Conservation (phyloP, 2,113 vertebrate genomes). For the Nyctereutes procyonoides region DNA sequence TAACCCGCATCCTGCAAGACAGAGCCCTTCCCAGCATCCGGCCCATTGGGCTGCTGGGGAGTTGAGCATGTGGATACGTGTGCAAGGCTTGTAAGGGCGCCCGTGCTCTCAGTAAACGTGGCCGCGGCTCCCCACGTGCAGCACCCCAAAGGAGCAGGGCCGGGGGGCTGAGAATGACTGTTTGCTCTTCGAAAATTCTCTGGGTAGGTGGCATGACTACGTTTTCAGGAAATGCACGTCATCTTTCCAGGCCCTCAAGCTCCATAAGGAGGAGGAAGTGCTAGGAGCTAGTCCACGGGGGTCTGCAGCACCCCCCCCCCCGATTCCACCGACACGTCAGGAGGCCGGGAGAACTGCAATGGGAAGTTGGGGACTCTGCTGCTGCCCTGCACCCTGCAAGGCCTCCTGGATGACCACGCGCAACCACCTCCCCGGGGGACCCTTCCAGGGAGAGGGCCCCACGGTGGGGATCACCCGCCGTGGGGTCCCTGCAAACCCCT, state of each 20-base stretch:
- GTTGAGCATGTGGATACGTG: background rate
- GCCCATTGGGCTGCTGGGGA: background rate
- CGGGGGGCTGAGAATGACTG: background rate
- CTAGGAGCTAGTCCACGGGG: background rate
- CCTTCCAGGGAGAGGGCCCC: background rate
- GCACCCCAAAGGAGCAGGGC: background rate
- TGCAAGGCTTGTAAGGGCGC: background rate
- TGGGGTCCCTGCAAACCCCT: constrained; percentile 58
- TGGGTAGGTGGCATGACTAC: background rate
- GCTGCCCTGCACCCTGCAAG: background rate
- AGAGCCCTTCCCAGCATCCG: background rate
- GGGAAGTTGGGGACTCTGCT: background rate
- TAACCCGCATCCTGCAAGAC: background rate
- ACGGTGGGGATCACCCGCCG: background rate
- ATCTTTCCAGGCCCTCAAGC: background rate
- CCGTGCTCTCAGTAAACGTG: background rate
- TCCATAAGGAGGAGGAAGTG: background rate
- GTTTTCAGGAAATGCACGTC: background rate
- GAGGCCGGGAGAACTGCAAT: background rate
- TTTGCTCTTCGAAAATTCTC: background rate
- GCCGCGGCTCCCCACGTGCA: background rate
- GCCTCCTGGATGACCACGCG: background rate
- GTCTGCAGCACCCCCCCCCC: background rate
- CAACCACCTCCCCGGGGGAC: background rate
- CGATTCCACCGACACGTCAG: background rate